phyloP scores from a whole-genome alignment of 2,888 invertebrate genomes.

The Caenorhabditis sp. region DNA sequence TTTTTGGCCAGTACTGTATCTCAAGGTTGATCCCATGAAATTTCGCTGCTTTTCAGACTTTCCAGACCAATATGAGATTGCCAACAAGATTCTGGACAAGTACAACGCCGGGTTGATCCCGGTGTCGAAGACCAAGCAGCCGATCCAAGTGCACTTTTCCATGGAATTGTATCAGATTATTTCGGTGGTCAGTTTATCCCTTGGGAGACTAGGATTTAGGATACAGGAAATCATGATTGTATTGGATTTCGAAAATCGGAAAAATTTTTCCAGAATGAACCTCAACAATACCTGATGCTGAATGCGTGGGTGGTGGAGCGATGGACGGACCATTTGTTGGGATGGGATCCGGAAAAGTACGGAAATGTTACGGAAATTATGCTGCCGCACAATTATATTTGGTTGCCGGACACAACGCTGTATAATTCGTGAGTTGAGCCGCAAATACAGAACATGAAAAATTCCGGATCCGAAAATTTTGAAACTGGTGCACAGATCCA shows the following conservation, averaged over 20 bases:
- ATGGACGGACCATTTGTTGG: constrained; percentile 77
- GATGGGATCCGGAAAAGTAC: constrained; percentile 78
- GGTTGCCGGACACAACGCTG: constrained; percentile 79
- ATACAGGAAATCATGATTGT: too few species aligned
- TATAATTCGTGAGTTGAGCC: constrained; percentile 76
- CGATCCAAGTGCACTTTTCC: constrained; percentile 79
- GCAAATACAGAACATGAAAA: not conserved
- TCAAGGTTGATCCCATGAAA: too few species aligned
- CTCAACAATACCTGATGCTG: constrained; percentile 81
- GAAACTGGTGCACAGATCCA: too few species aligned
- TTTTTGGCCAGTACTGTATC: too few species aligned
- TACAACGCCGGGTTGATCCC: constrained; percentile 70
- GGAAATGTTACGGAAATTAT: constrained; percentile 76
- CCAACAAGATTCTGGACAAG: constrained; percentile 64
- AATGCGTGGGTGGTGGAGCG: constrained; percentile 83
- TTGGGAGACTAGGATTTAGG: too few species aligned
- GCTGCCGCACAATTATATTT: constrained; percentile 75
- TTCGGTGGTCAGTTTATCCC: constrained; percentile 79
- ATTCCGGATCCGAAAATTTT: too few species aligned
- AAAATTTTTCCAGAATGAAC: constrained; percentile 81
- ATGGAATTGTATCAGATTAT: constrained; percentile 83
- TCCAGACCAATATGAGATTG: constrained; percentile 69
- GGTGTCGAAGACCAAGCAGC: constrained; percentile 49
- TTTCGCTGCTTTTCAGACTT: too few species aligned
- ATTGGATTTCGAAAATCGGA: too few species aligned